phyloP scores from a whole-genome alignment of 2,888 invertebrate genomes.

The Neoascia interrupta region DNA sequence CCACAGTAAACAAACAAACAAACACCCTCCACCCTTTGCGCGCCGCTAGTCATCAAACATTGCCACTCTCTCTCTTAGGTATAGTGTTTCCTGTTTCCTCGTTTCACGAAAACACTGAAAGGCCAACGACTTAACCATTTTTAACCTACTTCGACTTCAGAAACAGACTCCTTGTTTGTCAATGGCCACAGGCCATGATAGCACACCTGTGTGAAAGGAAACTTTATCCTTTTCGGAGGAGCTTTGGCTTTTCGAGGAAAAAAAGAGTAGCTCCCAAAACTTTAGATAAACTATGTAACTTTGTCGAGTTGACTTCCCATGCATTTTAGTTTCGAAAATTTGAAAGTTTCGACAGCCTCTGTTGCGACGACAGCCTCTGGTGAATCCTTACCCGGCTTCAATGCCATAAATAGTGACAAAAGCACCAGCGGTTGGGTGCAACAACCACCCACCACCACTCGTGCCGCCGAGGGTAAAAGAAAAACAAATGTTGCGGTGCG shows the following conservation, averaged over 20 bases:
- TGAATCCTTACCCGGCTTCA: neutral
- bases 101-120: constrained; percentile 19
- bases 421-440: no score
- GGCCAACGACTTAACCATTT: constrained; percentile 23
- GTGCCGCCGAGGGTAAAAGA: neutral
- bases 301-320: neutral
- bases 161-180: constrained; percentile 12
- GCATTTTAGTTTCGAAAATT: constrained; percentile 16
- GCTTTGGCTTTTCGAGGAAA: no score
- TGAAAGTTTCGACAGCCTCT: constrained; percentile 7
- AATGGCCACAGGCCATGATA: constrained; percentile 9
- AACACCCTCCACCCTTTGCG: no score
- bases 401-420: no score
- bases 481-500: constrained; percentile 59
- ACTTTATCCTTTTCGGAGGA: no score
- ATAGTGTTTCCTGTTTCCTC: no score
- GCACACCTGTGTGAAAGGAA: no score
- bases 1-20: no score
- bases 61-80: no score
- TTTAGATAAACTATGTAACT: neutral
- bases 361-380: neutral
- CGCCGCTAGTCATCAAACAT: no score
- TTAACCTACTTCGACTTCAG: constrained; percentile 11
- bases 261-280: no score
- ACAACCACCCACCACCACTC: neutral